Evolutionary conservation across 2,797 vertebrate genomes (phyloP).

Genomic region (Cyprinodon diabolis): DNA sequence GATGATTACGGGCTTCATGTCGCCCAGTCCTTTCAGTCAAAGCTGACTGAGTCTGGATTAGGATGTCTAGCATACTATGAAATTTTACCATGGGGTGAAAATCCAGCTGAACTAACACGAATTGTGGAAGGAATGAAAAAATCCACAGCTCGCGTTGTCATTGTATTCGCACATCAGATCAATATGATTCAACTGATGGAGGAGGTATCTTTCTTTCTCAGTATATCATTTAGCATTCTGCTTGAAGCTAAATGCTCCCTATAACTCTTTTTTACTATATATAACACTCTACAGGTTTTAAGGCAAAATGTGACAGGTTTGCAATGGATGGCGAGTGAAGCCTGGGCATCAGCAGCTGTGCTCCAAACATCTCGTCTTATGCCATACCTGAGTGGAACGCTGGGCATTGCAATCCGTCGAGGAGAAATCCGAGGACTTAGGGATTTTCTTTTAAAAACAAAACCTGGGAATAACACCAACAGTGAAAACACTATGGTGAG

Average conservation of each 20-base stretch:
- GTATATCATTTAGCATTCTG: neutral
- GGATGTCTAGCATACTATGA: conserved; percentile 71
- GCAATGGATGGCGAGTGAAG: conserved; percentile 67
- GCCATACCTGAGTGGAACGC: conserved; percentile 19
- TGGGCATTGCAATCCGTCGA: conserved; percentile 29
- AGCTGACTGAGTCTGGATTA: conserved; percentile 36
- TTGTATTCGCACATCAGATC: conserved; percentile 54
- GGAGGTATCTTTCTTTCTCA: conserved; percentile 35
- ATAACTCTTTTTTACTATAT: neutral
- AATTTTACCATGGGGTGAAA: conserved; percentile 61
- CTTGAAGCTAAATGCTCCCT: neutral
- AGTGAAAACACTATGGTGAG: conserved; percentile 51
- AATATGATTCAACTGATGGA: conserved; percentile 56
- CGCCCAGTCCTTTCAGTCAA: conserved; percentile 60
- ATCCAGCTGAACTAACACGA: conserved; percentile 38
- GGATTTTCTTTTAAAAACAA: conserved; percentile 52
- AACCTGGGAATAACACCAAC: conserved; percentile 26
- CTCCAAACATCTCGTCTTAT: conserved; percentile 49
- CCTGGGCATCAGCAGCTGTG: conserved; percentile 52
- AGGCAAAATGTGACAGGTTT: conserved; percentile 58
- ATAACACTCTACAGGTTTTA: conserved; percentile 42
- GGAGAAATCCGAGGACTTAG: conserved; percentile 30
- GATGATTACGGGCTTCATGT: conserved; percentile 76
- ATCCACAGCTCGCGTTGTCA: conserved; percentile 59
- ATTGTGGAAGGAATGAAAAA: conserved; percentile 56